Evolutionary conservation across 2,888 invertebrate species (phyloP).

Genomic region (Tholera decimalis): DNA sequence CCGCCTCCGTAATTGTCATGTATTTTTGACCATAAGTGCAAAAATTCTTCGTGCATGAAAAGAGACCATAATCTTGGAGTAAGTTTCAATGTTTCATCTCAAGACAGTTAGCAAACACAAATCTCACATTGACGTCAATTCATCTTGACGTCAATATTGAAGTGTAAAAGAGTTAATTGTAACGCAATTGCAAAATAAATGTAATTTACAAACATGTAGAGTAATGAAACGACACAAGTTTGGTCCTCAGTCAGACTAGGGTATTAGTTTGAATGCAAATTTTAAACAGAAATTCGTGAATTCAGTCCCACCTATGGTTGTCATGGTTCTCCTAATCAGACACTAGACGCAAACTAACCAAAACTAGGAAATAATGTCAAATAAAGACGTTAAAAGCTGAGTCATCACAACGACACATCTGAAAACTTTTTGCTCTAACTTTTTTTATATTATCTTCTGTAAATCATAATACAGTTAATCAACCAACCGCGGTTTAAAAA

Average conservation of each 20-base stretch:
- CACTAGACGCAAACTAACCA: neutral
- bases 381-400: neutral
- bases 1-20: too few relatives aligned
- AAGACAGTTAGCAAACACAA: too few relatives aligned
- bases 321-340: slow-evolving; percentile 2
- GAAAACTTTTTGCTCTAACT: neutral
- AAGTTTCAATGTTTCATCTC: too few relatives aligned
- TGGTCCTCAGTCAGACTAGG: neutral
- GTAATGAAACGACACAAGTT: neutral
- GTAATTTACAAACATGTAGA: too few relatives aligned
- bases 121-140: too few relatives aligned
- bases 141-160: too few relatives aligned
- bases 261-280: neutral
- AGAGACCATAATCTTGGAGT: too few relatives aligned
- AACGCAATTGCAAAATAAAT: too few relatives aligned
- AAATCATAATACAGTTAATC: slow-evolving; percentile 41
- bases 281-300: neutral
- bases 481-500: slow-evolving; percentile 53
- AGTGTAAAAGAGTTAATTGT: too few relatives aligned
- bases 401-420: slow-evolving; percentile 8
- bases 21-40: too few relatives aligned
- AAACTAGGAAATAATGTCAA: slow-evolving; percentile 3
- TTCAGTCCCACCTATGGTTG: slow-evolving; percentile 5
- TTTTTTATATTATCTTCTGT: slow-evolving; percentile 2
- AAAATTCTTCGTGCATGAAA: too few relatives aligned